A percentile compares a stretch with the other conserved stretches of the same genome.
phyloP scores from a whole-genome alignment of 1,140 invertebrate genomes.

The Drosophila albomicans region DNA sequence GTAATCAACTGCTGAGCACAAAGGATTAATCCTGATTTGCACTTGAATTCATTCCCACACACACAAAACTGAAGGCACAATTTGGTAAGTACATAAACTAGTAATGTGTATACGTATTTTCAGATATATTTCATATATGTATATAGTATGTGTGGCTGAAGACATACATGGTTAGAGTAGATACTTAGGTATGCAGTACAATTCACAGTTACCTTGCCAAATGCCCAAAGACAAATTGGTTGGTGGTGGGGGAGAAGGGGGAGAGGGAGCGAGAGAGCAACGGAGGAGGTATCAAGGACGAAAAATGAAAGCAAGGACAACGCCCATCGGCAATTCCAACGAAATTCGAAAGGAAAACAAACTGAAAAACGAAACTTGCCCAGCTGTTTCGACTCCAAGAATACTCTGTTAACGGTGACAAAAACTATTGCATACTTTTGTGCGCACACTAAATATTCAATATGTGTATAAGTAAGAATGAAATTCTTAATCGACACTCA shows the following conservation, averaged over 20 bases:
- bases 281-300: background rate
- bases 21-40: background rate
- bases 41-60: background rate
- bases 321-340: constrained; percentile 23
- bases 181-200: constrained; percentile 19
- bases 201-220: constrained; percentile 25
- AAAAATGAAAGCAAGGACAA: constrained; percentile 14
- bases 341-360: constrained; percentile 13
- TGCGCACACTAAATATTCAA: too few relatives aligned
- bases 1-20: background rate
- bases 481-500: too few relatives aligned
- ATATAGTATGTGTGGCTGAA: background rate
- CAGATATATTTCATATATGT: background rate
- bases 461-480: too few relatives aligned
- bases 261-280: too few relatives aligned
- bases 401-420: constrained; percentile 11
- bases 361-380: background rate
- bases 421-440: too few relatives aligned
- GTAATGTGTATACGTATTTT: background rate
- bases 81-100: constrained; percentile 4
- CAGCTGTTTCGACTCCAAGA: background rate
- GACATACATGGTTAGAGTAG: constrained; percentile 15
- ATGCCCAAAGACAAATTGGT: constrained; percentile 14
- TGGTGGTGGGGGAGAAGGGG: too few relatives aligned
- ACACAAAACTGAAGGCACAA: background rate